Evolutionary conservation across 2,113 vertebrate genomes (phyloP).

Genomic region (Heptranchias perlo): DNA sequence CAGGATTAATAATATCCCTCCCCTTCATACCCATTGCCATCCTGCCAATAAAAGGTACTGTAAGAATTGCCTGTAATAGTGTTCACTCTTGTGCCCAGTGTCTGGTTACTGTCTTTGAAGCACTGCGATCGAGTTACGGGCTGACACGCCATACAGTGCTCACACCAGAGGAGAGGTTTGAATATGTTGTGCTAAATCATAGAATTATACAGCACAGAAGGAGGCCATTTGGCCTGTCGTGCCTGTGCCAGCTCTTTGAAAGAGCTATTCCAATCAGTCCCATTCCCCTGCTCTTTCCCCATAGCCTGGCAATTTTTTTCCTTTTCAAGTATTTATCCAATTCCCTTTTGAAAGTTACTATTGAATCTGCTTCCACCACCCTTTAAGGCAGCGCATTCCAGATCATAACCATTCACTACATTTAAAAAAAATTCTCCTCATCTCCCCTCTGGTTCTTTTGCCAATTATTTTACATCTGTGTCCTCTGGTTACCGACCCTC

Average conservation of each 20-base stretch:
- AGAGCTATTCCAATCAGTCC: too few relatives aligned
- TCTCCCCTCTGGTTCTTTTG: background rate
- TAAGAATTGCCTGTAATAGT: background rate
- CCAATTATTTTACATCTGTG: background rate
- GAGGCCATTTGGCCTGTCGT: background rate
- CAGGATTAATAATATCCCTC: background rate
- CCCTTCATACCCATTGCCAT: background rate
- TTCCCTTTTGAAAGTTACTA: background rate
- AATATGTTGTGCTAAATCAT: background rate
- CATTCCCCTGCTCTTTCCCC: too few relatives aligned
- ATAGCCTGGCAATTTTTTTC: background rate
- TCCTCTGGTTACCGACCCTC: background rate
- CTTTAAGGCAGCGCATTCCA: background rate
- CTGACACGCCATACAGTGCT: background rate
- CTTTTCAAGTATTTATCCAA: background rate
- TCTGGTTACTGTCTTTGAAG: background rate
- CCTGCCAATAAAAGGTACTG: background rate
- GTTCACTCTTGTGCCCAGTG: background rate
- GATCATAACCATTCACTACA: background rate
- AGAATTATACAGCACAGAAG: background rate
- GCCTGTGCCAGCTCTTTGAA: too few relatives aligned
- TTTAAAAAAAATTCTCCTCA: background rate
- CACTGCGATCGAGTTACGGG: background rate
- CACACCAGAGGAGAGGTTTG: background rate
- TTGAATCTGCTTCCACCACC: background rate